A percentile compares a stretch with the other conserved stretches of the same genome.
phyloP scores from a whole-genome alignment of 2,113 vertebrate genomes.

The Collichthys lucidus region DNA sequence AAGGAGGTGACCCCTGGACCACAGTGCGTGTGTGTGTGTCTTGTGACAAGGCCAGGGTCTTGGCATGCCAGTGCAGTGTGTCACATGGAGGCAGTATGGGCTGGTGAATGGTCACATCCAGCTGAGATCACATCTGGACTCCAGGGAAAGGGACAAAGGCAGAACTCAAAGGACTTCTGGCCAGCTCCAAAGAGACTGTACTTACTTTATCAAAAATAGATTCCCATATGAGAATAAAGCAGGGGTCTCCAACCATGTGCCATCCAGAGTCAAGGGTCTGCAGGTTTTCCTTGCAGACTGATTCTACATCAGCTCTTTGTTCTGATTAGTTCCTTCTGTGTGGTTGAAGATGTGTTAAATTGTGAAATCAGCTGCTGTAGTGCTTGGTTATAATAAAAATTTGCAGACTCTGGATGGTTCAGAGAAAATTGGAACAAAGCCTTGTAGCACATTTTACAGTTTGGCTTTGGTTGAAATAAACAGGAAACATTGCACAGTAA shows the following conservation, averaged over 20 bases:
- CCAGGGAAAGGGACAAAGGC: slow-evolving; percentile 47
- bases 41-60: slow-evolving; percentile 53
- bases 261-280: slow-evolving; percentile 35
- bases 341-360: background rate
- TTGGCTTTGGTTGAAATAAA: background rate
- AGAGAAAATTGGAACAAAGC: background rate
- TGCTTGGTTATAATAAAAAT: slow-evolving; percentile 22
- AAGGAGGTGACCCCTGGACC: slow-evolving; percentile 71
- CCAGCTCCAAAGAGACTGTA: background rate
- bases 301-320: background rate
- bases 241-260: slow-evolving; percentile 24
- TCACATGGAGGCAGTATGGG: slow-evolving; percentile 56
- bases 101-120: slow-evolving; percentile 60
- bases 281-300: slow-evolving; percentile 10
- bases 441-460: background rate
- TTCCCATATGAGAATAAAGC: slow-evolving; percentile 8
- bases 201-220: slow-evolving; percentile 30
- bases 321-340: slow-evolving; percentile 24
- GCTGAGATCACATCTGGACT: slow-evolving; percentile 76
- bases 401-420: background rate
- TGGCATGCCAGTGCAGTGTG: slow-evolving; percentile 57
- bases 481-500: background rate
- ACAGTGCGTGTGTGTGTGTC: slow-evolving; percentile 37
- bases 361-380: slow-evolving; percentile 19
- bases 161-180: slow-evolving; percentile 52